A percentile compares a stretch with the other conserved stretches of the same genome.
These are phyloP conservation scores for Oncorhynchus tshawytscha DNA, from an alignment of 2,113 vertebrate species.

Conservation along the genomic window DNA sequence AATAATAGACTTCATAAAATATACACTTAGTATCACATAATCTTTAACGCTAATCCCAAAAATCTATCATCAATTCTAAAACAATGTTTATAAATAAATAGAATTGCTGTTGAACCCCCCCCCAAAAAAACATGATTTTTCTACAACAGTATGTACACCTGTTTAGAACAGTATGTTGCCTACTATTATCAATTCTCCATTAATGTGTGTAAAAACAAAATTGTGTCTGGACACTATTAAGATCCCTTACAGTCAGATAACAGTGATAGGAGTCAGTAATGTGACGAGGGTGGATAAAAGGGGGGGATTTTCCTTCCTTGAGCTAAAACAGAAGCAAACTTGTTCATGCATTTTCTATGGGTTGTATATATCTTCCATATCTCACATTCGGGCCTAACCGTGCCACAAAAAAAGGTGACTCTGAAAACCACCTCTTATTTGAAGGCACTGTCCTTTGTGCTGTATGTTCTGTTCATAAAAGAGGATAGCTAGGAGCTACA, in stretches of 20 bases:
- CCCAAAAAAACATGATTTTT: conserved; percentile 18
- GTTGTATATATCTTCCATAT: too few species aligned
- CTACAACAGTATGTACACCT: conserved; percentile 39
- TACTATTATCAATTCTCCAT: not conserved
- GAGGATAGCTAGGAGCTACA: not conserved
- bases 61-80: conserved; percentile 17
- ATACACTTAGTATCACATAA: conserved; percentile 49
- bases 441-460: not conserved
- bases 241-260: not conserved
- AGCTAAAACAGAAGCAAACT: too few species aligned
- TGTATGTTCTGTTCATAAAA: not conserved
- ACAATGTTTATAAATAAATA: conserved; percentile 65
- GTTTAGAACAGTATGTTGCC: conserved; percentile 47
- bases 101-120: conserved; percentile 40
- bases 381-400: too few species aligned
- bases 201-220: conserved; percentile 2
- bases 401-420: too few species aligned
- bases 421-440: not conserved
- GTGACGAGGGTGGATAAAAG: too few species aligned
- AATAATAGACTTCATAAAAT: conserved; percentile 35
- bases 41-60: conserved; percentile 21
- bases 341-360: too few species aligned
- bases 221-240: not conserved
- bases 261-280: not conserved
- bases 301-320: too few species aligned